Evolutionary conservation across 2,113 vertebrate species (phyloP).

Genomic region (Halichoeres trimaculatus): DNA sequence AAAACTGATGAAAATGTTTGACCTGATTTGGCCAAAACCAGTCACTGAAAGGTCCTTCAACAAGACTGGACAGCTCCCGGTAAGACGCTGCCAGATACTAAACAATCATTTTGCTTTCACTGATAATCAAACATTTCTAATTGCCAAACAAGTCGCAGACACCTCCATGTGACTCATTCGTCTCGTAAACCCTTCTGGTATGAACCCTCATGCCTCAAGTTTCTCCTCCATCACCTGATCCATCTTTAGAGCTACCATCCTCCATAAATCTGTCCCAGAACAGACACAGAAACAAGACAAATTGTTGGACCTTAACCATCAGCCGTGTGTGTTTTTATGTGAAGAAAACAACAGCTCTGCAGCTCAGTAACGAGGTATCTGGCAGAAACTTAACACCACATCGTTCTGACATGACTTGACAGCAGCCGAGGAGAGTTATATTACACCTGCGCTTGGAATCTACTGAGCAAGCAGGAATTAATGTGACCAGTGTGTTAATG

Average conservation of each 20-base stretch:
- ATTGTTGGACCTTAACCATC: conserved; percentile 32
- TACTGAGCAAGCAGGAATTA: conserved; percentile 35
- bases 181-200: conserved; percentile 46
- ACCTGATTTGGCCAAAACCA: conserved; percentile 27
- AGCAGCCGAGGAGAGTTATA: conserved; percentile 30
- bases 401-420: conserved; percentile 64
- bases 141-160: neutral
- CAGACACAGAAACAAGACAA: conserved; percentile 59
- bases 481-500: conserved; percentile 23
- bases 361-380: conserved; percentile 44
- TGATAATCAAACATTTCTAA: conserved; percentile 1
- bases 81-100: neutral
- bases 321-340: conserved; percentile 8
- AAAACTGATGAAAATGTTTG: neutral
- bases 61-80: neutral
- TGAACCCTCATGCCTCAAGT: conserved; percentile 45
- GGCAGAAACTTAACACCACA: conserved; percentile 47
- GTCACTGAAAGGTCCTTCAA: conserved; percentile 10
- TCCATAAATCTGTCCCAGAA: conserved; percentile 66
- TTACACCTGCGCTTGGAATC: conserved; percentile 50
- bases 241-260: conserved; percentile 49
- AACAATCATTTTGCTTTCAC: neutral
- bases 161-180: conserved; percentile 31
- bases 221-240: conserved; percentile 58
- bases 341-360: conserved; percentile 7